Base-by-base conservation (phyloP, 2,113 vertebrate species). In the Microtus richardsoni region DNA sequence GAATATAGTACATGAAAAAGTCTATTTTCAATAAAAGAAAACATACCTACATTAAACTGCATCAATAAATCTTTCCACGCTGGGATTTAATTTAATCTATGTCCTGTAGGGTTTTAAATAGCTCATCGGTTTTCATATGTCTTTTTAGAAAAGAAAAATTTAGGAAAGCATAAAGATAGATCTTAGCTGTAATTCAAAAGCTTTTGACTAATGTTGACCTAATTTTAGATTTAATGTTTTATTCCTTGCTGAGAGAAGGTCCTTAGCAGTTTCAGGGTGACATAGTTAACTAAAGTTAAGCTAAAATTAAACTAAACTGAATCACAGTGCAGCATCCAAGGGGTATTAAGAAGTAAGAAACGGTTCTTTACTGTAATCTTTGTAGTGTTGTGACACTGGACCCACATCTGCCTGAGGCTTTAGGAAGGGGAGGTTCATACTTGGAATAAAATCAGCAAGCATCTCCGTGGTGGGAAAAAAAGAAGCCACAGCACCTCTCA, bases 191-290 rank as follows among this genome's bases (percentile, higher is more conserved):
- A 60, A 86, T 77, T 73, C 77, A 91, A 91, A 92, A 70, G 24
- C 41, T 88, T 95, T 88, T 88, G 30, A 92, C 60, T 54, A 80
- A 89, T 80, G 44, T 44, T 73, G 52, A 92, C 80, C 91, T 97
- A 82, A 94, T 93, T 95, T 77, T 97, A 26, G 2, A 88, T 95
- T 68, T 54, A 66, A 62, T 60, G 12, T 95, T 96, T 85, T 66
- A 70, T 91, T 82, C 16, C 74, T 54, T 94, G 36, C 41, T 87
- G 83, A 93, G 52, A 95, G 21, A 89, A 87, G 16, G 41, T 19
- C 49, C 73, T 91, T 44, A 73, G 30, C n/a, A 74, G 33, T 83
- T 44, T 49, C 33, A 14, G 41, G 24, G 44, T 1, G 0, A 73
- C 78, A 64, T 88, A 58, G 54, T 89, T 97, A 96, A 71, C n/a